Evolutionary conservation across 1,140 invertebrate species (phyloP).

Genomic region (Berghia stephanieae): DNA sequence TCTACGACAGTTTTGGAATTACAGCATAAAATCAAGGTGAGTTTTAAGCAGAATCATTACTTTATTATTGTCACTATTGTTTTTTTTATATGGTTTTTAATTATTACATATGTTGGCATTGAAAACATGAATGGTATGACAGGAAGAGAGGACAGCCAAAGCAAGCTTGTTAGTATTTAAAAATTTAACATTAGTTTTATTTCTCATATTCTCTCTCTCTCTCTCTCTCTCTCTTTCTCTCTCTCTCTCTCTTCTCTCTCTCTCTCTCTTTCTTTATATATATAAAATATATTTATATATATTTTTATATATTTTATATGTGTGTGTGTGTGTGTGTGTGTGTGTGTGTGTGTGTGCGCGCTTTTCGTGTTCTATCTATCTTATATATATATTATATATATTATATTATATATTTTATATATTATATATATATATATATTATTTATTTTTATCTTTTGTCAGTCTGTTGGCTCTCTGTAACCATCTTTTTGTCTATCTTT

Average conservation of each 20-base stretch:
- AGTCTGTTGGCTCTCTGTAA: not conserved
- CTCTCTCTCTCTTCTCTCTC: not conserved
- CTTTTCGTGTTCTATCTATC: not conserved
- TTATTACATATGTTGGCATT: not conserved
- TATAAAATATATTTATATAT: not conserved
- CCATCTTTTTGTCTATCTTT: not conserved
- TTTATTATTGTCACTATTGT: not conserved
- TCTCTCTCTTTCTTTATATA: too few relatives aligned
- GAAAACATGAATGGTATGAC: too few relatives aligned
- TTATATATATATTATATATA: not conserved
- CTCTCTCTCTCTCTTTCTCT: constrained; percentile 17
- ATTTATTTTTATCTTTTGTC: not conserved
- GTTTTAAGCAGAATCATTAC: not conserved
- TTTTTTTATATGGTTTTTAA: not conserved
- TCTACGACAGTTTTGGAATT: constrained; percentile 31
- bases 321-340: constrained; percentile 5
- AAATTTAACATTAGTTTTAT: not conserved
- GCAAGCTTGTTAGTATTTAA: not conserved
- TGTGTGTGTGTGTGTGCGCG: constrained; percentile 11
- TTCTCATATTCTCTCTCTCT: too few relatives aligned
- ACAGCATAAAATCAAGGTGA: constrained; percentile 36
- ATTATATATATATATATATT: not conserved
- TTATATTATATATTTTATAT: not conserved
- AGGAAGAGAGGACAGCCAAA: not conserved
- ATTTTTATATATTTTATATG: not conserved